phyloP scores from a whole-genome alignment of 2,797 vertebrate species.

The Paratrypauchen microcephalus region DNA sequence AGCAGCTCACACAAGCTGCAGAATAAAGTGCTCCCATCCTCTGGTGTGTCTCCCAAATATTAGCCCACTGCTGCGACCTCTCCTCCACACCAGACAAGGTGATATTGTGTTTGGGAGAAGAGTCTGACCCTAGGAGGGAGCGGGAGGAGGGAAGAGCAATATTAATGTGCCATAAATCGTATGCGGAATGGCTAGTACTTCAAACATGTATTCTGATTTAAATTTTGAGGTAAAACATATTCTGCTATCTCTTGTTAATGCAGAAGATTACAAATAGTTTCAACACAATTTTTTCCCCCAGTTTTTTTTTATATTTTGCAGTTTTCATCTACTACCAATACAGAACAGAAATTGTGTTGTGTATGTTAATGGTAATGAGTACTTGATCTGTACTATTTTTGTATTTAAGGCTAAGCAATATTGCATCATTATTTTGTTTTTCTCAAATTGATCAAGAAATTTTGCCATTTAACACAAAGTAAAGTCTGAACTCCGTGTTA shows the following conservation, averaged over 20 bases:
- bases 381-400: no score
- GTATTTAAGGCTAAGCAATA: no score
- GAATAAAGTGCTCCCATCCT: slow-evolving; percentile 74
- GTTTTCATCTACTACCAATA: no score
- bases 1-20: slow-evolving; percentile 56
- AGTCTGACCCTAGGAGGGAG: slow-evolving; percentile 68
- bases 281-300: neutral
- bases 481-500: no score
- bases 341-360: no score
- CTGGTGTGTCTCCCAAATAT: slow-evolving; percentile 72
- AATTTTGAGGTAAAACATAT: neutral
- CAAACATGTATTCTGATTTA: neutral
- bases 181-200: slow-evolving; percentile 13
- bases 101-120: slow-evolving; percentile 73
- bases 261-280: neutral
- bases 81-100: slow-evolving; percentile 61
- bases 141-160: slow-evolving; percentile 36
- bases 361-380: no score
- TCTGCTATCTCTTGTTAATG: neutral
- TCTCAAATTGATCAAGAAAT: no score
- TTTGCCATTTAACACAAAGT: no score
- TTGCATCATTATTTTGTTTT: no score
- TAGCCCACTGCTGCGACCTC: slow-evolving; percentile 69
- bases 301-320: no score
- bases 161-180: slow-evolving; percentile 77